Evolutionary conservation across 1,140 invertebrate species (phyloP).

Genomic region (Orussus abietinus): DNA sequence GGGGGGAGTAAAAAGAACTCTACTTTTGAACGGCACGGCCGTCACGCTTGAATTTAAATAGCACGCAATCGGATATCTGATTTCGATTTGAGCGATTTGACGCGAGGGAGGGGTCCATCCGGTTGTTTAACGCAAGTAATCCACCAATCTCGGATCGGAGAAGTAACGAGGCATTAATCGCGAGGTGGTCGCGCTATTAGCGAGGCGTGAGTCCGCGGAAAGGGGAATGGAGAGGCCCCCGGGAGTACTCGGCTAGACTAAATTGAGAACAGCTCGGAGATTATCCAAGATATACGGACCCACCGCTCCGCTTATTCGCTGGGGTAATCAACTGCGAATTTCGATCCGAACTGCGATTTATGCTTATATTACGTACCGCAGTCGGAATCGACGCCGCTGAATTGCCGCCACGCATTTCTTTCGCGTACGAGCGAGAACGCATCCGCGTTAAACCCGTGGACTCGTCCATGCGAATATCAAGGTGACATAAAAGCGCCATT

Average conservation of each 20-base stretch:
- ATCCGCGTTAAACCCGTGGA: too few species aligned
- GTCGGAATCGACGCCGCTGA: constrained; percentile 19
- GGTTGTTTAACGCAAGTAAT: too few species aligned
- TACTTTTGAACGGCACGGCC: neutral
- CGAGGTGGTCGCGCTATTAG: constrained; percentile 16
- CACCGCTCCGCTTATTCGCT: neutral
- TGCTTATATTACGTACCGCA: constrained; percentile 16
- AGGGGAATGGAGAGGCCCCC: constrained; percentile 23
- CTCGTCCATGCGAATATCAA: too few species aligned
- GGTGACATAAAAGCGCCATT: too few species aligned
- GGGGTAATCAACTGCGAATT: constrained; percentile 26
- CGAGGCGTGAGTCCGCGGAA: constrained; percentile 16
- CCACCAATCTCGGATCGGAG: neutral
- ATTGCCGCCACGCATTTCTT: constrained; percentile 14
- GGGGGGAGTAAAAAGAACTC: too few species aligned
- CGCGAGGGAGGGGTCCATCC: too few species aligned
- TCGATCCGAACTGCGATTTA: constrained; percentile 22
- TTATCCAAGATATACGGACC: constrained; percentile 27
- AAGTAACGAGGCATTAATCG: constrained; percentile 1
- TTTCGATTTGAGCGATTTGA: too few species aligned
- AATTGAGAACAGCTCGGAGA: constrained; percentile 28
- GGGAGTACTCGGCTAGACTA: constrained; percentile 24
- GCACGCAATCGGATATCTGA: neutral
- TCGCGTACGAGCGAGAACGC: too few species aligned
- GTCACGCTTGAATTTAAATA: constrained; percentile 14